Conservation (phyloP, 2,797 vertebrate genomes). For the Coccyzus lansbergi region DNA sequence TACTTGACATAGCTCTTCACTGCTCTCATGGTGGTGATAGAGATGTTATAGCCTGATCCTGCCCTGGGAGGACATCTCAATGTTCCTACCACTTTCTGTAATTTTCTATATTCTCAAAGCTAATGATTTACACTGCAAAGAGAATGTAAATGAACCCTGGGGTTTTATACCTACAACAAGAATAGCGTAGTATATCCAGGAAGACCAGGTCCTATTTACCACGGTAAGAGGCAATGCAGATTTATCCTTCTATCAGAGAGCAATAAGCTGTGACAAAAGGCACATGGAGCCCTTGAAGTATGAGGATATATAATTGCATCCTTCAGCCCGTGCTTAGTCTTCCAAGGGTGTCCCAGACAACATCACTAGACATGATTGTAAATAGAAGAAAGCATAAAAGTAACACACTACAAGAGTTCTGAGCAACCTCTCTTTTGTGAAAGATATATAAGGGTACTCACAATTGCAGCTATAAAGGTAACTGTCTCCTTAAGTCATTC, state of each 20-base stretch:
- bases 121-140: accelerated
- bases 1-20: accelerated
- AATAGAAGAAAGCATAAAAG: not conserved
- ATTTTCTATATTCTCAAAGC: not conserved
- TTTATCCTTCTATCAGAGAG: not conserved
- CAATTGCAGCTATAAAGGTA: not conserved
- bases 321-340: not conserved
- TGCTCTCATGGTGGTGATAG: accelerated
- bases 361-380: not conserved
- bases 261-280: not conserved
- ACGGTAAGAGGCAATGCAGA: not conserved
- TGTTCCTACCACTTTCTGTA: not conserved
- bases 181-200: accelerated
- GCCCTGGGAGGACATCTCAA: not conserved
- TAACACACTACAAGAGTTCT: not conserved
- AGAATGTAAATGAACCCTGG: not conserved
- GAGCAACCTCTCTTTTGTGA: not conserved
- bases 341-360: not conserved
- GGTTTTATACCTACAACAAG: not conserved
- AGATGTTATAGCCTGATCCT: not conserved
- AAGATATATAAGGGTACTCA: accelerated
- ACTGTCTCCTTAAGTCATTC: not conserved
- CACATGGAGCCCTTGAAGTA: accelerated
- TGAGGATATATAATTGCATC: not conserved
- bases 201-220: not conserved